Evolutionary conservation across 1,140 invertebrate genomes (phyloP), one percentile per base, ranked within the genome.

Genomic region (Aradophagus sp.): DNA sequence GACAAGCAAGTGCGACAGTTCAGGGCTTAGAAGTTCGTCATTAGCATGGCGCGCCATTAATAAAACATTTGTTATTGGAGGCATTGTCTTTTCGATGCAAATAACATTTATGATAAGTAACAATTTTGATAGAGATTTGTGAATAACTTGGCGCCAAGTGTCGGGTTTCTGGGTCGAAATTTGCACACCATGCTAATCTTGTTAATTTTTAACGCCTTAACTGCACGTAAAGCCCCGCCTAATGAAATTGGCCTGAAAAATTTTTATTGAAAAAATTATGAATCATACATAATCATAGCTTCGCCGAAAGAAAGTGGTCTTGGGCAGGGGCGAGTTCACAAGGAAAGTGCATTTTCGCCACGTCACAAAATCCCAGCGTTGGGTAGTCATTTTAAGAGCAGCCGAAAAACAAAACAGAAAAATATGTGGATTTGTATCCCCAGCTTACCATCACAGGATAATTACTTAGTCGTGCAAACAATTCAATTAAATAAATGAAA

Each of bases 31-130:
- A 20, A 44, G 50, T 50, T 48, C 23, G 47, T 68, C 55, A 68
- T 59, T 68, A 68, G 53, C 39, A 53, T 55, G 48, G 55, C 41
- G 55, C 27, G 48, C 50, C 55, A 59, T 68, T 68, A 59, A 45
- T 56, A 36, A 42, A 56, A 15, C 62, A 66, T 50, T 56, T 36
- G 62, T 50, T 66, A 66, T 56, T 12, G 50, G 11, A 29, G 41
- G 5, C n/a, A 20, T 16, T n/a, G 39, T 42, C 34, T 41, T 55
- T 35, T 17, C 5, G 19, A 41, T 36, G 15, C 5, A 19, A 16
- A 31, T 36, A 23, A 17, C 29, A 17, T 15, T 50, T 47, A 34
- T 16, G 31, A 1, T 7, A 29, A 44, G 26, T 34, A 29, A 36
- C 14, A 20, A 32, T 29, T 47, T 19, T 14, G n/a, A 19, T 12